Conservation (phyloP, 2,797 vertebrate species). For the Pantherophis alleghaniensis region DNA sequence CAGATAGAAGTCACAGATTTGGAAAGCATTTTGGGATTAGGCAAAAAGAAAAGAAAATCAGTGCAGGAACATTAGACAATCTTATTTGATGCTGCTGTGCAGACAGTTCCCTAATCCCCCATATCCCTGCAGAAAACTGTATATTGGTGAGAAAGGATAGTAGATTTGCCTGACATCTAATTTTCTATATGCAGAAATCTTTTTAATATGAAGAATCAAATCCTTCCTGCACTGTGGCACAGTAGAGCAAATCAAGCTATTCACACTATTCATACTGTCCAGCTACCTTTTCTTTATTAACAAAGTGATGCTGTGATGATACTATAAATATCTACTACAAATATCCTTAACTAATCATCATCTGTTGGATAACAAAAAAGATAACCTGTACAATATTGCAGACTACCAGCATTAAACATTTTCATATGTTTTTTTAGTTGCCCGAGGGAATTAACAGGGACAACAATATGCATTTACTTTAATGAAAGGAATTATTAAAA, state of each 20-base stretch:
- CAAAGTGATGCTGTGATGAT: background rate
- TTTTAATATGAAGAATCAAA: background rate
- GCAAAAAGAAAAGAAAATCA: background rate
- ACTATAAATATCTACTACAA: background rate
- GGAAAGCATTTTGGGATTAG: background rate
- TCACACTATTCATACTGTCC: background rate
- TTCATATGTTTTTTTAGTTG: background rate
- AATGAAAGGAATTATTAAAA: background rate
- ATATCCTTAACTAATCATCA: background rate
- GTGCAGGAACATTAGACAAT: rapidly evolving
- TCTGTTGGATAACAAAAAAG: background rate
- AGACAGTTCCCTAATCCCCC: background rate
- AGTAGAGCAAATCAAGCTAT: background rate
- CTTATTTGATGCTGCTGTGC: background rate
- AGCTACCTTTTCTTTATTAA: background rate
- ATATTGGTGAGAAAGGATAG: background rate
- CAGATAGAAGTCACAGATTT: background rate
- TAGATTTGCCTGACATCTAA: background rate
- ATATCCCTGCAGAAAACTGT: background rate
- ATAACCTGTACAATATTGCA: background rate
- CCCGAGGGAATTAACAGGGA: background rate
- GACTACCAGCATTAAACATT: background rate
- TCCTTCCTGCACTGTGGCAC: background rate
- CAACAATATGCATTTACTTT: background rate
- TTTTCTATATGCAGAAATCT: background rate